Conservation (phyloP, 2,797 vertebrate species). For the Tragelaphus eurycerus region DNA sequence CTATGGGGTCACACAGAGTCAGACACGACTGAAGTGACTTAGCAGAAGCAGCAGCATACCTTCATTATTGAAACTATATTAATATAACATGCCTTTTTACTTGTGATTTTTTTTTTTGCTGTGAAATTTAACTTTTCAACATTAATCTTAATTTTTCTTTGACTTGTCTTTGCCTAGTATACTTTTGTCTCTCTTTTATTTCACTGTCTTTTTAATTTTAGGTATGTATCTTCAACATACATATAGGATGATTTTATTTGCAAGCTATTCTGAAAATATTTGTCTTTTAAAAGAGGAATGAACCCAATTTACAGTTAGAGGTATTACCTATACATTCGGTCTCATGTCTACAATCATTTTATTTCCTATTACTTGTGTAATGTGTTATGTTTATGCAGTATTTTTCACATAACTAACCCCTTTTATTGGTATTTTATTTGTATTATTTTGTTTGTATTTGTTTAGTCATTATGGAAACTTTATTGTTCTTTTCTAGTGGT, state of each 20-base stretch:
- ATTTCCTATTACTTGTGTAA: background rate
- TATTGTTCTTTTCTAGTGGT: background rate
- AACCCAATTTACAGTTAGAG: background rate
- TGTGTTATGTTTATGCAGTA: background rate
- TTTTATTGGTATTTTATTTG: background rate
- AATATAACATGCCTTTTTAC: background rate
- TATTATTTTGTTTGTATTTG: background rate
- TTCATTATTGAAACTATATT: background rate
- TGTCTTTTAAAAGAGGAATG: background rate
- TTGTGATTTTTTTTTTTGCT: background rate
- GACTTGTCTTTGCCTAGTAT: background rate
- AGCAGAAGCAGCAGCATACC: background rate
- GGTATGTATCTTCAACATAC: background rate
- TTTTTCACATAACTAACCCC: background rate
- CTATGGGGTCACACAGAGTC: background rate
- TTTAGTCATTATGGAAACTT: background rate
- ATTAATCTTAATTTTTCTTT: background rate
- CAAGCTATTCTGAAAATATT: background rate
- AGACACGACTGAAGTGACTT: background rate
- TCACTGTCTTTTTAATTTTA: background rate
- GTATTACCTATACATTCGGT: background rate
- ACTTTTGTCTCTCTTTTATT: background rate
- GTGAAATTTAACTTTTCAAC: background rate
- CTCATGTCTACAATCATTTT: background rate
- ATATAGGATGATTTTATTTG: background rate